These are phyloP conservation scores for Caenorhabditis sinica DNA, from an alignment of 2,888 invertebrate genomes.

Conservation along the genomic window DNA sequence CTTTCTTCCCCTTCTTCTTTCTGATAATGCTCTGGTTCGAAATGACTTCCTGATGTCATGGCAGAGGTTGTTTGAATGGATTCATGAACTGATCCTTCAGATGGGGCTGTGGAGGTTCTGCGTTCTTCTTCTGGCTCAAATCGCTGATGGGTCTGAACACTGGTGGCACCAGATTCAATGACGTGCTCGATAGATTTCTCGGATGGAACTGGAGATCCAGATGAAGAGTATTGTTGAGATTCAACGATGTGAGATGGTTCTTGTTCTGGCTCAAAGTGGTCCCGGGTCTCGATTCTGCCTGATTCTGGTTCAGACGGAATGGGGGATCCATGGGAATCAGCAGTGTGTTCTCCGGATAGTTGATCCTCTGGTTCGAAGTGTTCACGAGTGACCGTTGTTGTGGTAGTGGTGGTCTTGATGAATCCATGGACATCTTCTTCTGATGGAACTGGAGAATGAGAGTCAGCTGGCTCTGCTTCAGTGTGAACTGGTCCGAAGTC, in stretches of 20 bases:
- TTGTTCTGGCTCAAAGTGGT: conserved; percentile 20
- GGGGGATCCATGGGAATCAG: conserved; percentile 39
- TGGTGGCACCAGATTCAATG: conserved; percentile 28
- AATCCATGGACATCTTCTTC: conserved; percentile 13
- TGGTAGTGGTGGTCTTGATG: conserved; percentile 39
- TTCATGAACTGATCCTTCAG: conserved; percentile 25
- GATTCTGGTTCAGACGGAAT: conserved; percentile 47
- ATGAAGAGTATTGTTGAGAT: conserved; percentile 11
- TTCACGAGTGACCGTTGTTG: conserved; percentile 28
- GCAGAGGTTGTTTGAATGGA: conserved; percentile 24
- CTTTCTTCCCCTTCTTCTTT: conserved; percentile 34
- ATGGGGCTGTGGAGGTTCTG: conserved; percentile 1
- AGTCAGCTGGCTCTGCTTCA: background rate
- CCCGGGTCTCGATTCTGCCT: conserved; percentile 7
- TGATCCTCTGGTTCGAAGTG: conserved; percentile 18
- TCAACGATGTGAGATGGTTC: background rate
- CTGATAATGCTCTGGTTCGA: conserved; percentile 18
- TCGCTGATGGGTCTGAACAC: background rate
- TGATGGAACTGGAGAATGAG: conserved; percentile 42
- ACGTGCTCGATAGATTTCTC: background rate
- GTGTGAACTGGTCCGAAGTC: conserved; percentile 26
- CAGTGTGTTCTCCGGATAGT: background rate
- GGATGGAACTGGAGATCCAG: conserved; percentile 23
- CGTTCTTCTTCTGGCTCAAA: conserved; percentile 25
- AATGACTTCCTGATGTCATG: conserved; percentile 2